Evolutionary conservation across 2,888 invertebrate genomes (phyloP).

Genomic region (Bursaphelenchus okinawaensis): DNA sequence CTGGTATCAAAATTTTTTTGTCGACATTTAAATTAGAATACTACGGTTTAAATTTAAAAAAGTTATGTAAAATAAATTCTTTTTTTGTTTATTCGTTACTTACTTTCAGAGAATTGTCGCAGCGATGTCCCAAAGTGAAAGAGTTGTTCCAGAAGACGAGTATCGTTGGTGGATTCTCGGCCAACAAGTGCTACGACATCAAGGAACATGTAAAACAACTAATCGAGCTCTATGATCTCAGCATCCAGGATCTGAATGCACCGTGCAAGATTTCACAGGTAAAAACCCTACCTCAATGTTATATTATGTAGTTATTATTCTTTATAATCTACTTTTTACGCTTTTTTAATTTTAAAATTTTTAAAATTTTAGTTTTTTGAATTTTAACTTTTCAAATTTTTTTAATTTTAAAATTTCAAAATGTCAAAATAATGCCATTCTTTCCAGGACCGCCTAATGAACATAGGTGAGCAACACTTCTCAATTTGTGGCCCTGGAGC

Average conservation of each 20-base stretch:
- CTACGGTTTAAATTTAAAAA: too few species aligned
- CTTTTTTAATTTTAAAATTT: constrained; percentile 9
- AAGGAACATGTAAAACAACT: constrained; percentile 41
- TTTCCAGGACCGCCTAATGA: constrained; percentile 44
- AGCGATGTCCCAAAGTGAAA: constrained; percentile 20
- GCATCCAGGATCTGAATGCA: constrained; percentile 43
- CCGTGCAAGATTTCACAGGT: constrained; percentile 44
- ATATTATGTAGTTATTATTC: too few species aligned
- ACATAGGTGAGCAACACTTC: constrained; percentile 47
- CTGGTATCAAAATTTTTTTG: too few species aligned
- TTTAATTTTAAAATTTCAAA: not conserved
- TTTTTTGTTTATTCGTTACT: too few species aligned
- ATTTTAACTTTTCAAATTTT: not conserved
- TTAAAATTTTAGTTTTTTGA: too few species aligned
- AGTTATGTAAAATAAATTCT: not conserved
- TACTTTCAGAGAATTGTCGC: constrained; percentile 21
- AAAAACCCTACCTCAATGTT: too few species aligned
- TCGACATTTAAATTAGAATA: too few species aligned
- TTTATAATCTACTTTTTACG: too few species aligned
- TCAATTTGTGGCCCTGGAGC: constrained; percentile 41
- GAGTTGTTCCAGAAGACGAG: constrained; percentile 56
- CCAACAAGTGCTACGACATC: constrained; percentile 37
- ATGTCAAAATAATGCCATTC: too few species aligned
- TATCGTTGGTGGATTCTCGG: constrained; percentile 50
- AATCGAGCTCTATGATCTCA: constrained; percentile 43